These are phyloP conservation scores for Thalassarche chlororhynchos DNA, from an alignment of 2,113 vertebrate species.

Conservation along the genomic window DNA sequence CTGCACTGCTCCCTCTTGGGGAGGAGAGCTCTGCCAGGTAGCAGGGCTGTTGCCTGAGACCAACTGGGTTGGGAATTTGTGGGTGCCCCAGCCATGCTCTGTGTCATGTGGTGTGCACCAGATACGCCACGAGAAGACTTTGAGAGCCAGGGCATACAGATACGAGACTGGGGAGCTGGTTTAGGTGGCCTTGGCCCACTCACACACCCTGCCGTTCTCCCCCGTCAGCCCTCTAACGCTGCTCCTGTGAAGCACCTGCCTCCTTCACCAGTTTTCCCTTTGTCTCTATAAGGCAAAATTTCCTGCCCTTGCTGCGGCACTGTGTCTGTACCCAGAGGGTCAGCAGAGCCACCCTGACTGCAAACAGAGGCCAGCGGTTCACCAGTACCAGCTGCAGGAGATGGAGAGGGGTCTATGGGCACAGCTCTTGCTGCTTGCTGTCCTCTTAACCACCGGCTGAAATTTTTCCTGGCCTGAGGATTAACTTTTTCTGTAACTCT, in stretches of 20 bases:
- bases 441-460: background rate
- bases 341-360: background rate
- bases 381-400: background rate
- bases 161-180: background rate
- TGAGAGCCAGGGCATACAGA: background rate
- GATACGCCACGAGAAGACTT: background rate
- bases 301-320: background rate
- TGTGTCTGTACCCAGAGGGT: background rate
- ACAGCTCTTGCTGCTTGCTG: background rate
- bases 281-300: background rate
- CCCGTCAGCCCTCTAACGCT: background rate
- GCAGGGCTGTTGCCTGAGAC: background rate
- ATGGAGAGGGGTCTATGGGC: background rate
- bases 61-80: background rate
- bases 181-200: background rate
- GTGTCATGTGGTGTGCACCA: background rate
- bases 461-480: background rate
- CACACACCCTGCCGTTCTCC: background rate
- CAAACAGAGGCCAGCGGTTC: background rate
- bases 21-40: background rate
- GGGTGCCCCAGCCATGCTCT: background rate
- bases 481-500: conserved; percentile 30
- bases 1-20: background rate
- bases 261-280: background rate
- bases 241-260: background rate